Conservation (phyloP, 2,113 vertebrate species). For the Macheiramphus alcinus region DNA sequence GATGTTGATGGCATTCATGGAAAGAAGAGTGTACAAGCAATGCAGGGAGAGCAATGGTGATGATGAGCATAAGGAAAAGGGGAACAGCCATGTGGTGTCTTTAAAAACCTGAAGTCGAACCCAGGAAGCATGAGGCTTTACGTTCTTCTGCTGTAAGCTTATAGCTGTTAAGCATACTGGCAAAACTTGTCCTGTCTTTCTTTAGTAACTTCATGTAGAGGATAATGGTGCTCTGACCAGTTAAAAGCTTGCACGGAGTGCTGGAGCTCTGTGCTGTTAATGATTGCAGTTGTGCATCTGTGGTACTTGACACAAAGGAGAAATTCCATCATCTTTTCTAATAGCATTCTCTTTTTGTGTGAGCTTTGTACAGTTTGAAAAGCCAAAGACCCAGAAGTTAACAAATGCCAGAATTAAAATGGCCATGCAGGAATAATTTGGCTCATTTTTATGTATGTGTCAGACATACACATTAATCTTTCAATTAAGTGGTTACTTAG, state of each 20-base stretch:
- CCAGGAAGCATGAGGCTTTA: background rate
- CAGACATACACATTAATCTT: background rate
- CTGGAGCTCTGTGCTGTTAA: background rate
- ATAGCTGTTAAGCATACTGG: background rate
- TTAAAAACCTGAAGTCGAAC: background rate
- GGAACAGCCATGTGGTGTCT: background rate
- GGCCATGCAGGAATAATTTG: background rate
- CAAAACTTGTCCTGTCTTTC: background rate
- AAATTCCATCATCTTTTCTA: background rate
- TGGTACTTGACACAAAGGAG: rapidly evolving
- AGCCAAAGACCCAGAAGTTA: background rate
- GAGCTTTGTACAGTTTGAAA: background rate
- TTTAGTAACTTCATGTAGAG: background rate
- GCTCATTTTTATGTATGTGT: background rate
- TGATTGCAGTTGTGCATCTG: background rate
- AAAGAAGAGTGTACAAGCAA: background rate
- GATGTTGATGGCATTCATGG: rapidly evolving
- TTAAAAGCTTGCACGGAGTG: background rate
- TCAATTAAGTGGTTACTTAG: background rate
- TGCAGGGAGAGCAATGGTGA: background rate
- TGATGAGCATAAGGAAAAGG: background rate
- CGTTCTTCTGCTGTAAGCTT: background rate
- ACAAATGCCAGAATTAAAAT: background rate
- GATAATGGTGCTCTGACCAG: background rate
- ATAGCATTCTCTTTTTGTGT: background rate